These are phyloP conservation scores for Sebastes hubbsi DNA, from an alignment of 2,797 vertebrate species.

Conservation along the genomic window DNA sequence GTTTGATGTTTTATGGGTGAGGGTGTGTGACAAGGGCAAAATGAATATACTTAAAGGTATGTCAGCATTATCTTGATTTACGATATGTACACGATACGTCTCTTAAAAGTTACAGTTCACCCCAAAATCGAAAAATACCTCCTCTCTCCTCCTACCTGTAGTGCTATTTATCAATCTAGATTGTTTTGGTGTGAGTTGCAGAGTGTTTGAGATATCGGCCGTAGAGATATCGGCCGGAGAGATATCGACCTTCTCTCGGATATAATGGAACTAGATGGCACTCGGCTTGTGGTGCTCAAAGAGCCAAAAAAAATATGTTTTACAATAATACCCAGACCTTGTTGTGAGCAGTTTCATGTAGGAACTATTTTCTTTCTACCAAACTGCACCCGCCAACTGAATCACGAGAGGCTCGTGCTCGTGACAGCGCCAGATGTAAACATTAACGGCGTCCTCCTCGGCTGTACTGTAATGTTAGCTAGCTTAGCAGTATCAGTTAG, in stretches of 20 bases:
- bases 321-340: neutral
- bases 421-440: neutral
- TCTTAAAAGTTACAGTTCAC: neutral
- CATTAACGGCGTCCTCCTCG: neutral
- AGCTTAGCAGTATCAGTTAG: neutral
- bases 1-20: neutral
- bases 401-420: neutral
- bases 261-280: fast-evolving
- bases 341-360: neutral
- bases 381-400: neutral
- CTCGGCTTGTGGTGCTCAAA: neutral
- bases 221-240: fast-evolving
- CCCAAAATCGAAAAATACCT: too few species aligned
- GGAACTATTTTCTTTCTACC: neutral
- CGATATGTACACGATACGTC: neutral
- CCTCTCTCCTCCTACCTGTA: neutral
- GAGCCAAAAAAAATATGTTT: too few species aligned
- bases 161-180: neutral
- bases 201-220: fast-evolving
- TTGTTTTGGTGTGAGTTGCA: neutral
- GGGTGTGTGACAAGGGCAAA: neutral
- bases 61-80: neutral
- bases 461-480: neutral
- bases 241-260: neutral
- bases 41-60: neutral